Conservation (phyloP, 2,797 vertebrate genomes). For the Anguilla obscura region DNA sequence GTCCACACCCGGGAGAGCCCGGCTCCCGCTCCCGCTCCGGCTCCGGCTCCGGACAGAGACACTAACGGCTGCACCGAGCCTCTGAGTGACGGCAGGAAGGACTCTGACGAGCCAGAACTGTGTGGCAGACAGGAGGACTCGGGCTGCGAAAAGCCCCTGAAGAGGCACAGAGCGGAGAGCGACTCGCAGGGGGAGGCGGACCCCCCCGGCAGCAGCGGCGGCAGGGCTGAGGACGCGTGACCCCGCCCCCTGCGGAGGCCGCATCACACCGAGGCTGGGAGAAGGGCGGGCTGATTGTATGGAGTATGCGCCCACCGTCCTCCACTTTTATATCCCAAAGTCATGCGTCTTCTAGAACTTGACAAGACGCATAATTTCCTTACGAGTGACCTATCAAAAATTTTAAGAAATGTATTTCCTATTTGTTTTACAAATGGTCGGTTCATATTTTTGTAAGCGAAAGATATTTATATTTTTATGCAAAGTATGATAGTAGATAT, state of each 20-base stretch:
- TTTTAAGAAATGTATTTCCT: slow-evolving; percentile 23
- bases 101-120: neutral
- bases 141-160: neutral
- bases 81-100: neutral
- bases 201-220: neutral
- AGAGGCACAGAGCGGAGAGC: neutral
- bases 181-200: slow-evolving; percentile 19
- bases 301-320: neutral
- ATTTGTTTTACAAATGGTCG: slow-evolving; percentile 13
- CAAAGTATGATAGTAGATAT: neutral
- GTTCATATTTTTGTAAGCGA: slow-evolving; percentile 24
- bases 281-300: neutral
- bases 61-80: neutral
- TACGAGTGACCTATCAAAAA: slow-evolving; percentile 2
- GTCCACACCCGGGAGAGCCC: slow-evolving; percentile 62
- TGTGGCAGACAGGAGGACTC: neutral
- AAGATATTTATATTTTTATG: slow-evolving; percentile 23
- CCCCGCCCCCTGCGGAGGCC: neutral
- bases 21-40: slow-evolving; percentile 64
- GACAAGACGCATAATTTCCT: neutral
- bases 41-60: slow-evolving; percentile 53
- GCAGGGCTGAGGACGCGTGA: slow-evolving; percentile 15
- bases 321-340: slow-evolving; percentile 23
- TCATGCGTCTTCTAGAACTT: neutral
- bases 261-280: neutral